phyloP scores from a whole-genome alignment of 2,888 invertebrate species.

The Sarcophaga variegata region DNA sequence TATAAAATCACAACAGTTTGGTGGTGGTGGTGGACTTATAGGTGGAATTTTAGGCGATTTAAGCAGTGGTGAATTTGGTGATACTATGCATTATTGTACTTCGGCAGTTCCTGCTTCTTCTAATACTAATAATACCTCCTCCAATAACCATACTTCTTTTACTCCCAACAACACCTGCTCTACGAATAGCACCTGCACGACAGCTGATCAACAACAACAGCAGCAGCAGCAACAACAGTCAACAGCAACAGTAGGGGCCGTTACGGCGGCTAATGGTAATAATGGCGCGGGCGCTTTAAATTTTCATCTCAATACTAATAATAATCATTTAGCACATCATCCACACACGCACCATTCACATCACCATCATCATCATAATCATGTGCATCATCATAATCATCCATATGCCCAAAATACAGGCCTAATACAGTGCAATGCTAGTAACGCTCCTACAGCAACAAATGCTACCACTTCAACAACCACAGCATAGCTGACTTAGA shows the following conservation, averaged over 20 bases:
- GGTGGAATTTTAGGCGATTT: slow-evolving; percentile 80
- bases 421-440: slow-evolving; percentile 81
- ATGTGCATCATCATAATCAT: slow-evolving; percentile 68
- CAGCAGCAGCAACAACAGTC: slow-evolving; percentile 31
- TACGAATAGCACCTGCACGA: slow-evolving; percentile 64
- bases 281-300: slow-evolving; percentile 78
- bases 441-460: slow-evolving; percentile 74
- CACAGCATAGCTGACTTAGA: slow-evolving; percentile 79
- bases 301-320: slow-evolving; percentile 78
- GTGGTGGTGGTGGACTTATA: slow-evolving; percentile 78
- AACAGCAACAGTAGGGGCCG: slow-evolving; percentile 52
- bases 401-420: slow-evolving; percentile 76
- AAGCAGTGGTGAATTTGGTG: slow-evolving; percentile 80
- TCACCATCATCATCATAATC: slow-evolving; percentile 71
- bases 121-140: slow-evolving; percentile 62
- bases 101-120: slow-evolving; percentile 76
- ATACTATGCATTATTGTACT: slow-evolving; percentile 79
- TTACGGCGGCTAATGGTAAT: slow-evolving; percentile 68
- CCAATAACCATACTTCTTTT: slow-evolving; percentile 48
- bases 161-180: slow-evolving; percentile 60
- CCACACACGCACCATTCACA: slow-evolving; percentile 74
- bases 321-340: slow-evolving; percentile 75
- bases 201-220: slow-evolving; percentile 66
- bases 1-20: slow-evolving; percentile 74
- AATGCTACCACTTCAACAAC: slow-evolving; percentile 76